Percentiles rank a stretch among this genome's conserved stretches.
phyloP scores from a whole-genome alignment of 2,888 invertebrate species.

The Dorcus hopei region DNA sequence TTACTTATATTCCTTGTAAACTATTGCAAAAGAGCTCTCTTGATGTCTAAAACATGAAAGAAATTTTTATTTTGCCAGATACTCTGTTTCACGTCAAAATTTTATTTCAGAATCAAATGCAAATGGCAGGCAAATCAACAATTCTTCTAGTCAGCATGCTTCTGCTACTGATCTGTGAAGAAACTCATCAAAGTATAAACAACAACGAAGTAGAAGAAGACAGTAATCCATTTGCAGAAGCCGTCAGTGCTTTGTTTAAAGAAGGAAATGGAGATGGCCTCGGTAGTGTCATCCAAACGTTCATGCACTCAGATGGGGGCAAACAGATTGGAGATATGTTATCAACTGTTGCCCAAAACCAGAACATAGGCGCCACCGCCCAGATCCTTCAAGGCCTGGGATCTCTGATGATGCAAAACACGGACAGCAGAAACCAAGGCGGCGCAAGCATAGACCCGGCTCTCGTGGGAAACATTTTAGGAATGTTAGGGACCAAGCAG shows the following conservation, averaged over 20 bases:
- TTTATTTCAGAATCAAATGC: no score
- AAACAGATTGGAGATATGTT: slow-evolving; percentile 53
- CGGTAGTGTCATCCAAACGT: slow-evolving; percentile 62
- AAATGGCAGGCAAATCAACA: no score
- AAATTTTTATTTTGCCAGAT: no score
- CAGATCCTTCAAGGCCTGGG: slow-evolving; percentile 53
- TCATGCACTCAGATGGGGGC: slow-evolving; percentile 67
- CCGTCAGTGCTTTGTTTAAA: slow-evolving; percentile 63
- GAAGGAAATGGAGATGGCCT: slow-evolving; percentile 56
- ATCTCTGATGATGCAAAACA: slow-evolving; percentile 9
- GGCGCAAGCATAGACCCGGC: slow-evolving; percentile 55
- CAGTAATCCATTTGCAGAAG: slow-evolving; percentile 63
- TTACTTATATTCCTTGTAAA: no score
- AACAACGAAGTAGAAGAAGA: slow-evolving; percentile 51
- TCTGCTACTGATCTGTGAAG: no score
- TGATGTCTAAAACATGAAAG: no score
- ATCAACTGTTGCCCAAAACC: slow-evolving; percentile 17
- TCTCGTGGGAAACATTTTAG: slow-evolving; percentile 59
- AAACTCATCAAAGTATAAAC: slow-evolving; percentile 8
- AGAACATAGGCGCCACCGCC: slow-evolving; percentile 46
- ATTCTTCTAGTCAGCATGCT: no score
- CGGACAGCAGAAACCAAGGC: slow-evolving; percentile 7
- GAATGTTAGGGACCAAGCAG: slow-evolving; percentile 50
- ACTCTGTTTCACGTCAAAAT: no score
- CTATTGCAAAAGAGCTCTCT: no score